These are phyloP conservation scores for Sialis lutaria DNA, from an alignment of 2,888 invertebrate genomes.

Conservation along the genomic window DNA sequence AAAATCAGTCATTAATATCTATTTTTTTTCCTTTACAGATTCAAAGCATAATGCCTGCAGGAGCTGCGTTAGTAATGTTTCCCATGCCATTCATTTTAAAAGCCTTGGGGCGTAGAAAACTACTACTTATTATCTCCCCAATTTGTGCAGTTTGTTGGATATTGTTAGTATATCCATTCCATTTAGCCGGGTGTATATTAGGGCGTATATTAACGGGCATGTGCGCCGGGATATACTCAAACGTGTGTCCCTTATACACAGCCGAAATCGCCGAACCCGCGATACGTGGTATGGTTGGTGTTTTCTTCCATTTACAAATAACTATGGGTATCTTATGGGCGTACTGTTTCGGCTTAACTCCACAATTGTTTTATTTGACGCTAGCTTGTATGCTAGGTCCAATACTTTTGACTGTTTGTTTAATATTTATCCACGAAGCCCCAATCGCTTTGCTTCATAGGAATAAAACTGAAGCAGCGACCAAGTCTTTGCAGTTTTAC, in stretches of 20 bases:
- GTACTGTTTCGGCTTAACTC: conserved; percentile 48
- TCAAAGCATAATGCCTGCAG: conserved; percentile 14
- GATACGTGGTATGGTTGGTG: conserved; percentile 62
- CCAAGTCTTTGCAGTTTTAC: conserved; percentile 43
- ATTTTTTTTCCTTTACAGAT: too few relatives aligned
- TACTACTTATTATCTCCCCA: conserved; percentile 14
- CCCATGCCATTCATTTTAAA: conserved; percentile 15
- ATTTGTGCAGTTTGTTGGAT: conserved; percentile 16
- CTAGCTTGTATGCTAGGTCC: conserved; percentile 43
- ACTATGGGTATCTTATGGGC: conserved; percentile 61
- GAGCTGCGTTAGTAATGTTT: conserved; percentile 17
- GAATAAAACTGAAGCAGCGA: conserved; percentile 32
- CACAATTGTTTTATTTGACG: conserved; percentile 47
- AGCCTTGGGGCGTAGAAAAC: conserved; percentile 14
- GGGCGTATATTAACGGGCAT: conserved; percentile 25
- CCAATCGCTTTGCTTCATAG: conserved; percentile 47
- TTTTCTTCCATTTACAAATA: conserved; percentile 59
- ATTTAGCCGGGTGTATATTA: conserved; percentile 9
- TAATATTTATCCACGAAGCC: conserved; percentile 53
- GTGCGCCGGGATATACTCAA: conserved; percentile 48
- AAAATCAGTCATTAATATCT: too few relatives aligned
- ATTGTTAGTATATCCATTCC: conserved; percentile 10
- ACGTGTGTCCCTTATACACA: conserved; percentile 67
- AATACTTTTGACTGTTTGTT: conserved; percentile 37
- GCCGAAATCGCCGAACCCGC: conserved; percentile 67